These are phyloP conservation scores for Matsumyia berberina DNA, from an alignment of 2,888 invertebrate species.

Conservation along the genomic window DNA sequence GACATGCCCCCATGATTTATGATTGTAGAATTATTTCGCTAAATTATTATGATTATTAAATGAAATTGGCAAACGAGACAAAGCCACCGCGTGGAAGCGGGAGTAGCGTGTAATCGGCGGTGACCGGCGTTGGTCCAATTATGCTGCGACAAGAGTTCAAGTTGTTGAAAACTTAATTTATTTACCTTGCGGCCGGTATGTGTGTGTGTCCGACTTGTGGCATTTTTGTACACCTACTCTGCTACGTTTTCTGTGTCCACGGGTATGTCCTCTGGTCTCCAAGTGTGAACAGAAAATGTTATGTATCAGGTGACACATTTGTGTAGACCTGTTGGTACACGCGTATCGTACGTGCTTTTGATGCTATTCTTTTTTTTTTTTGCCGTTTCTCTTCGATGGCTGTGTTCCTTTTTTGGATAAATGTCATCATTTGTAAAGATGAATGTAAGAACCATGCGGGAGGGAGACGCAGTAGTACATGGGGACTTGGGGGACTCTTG, in stretches of 20 bases:
- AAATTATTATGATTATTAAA: slow-evolving; percentile 74
- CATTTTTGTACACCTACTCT: slow-evolving; percentile 1
- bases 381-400: neutral
- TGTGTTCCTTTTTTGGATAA: slow-evolving; percentile 38
- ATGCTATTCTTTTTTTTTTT: slow-evolving; percentile 6
- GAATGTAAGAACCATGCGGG: slow-evolving; percentile 38
- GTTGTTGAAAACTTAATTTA: slow-evolving; percentile 73
- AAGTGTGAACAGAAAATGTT: slow-evolving; percentile 4
- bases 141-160: slow-evolving; percentile 56
- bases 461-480: neutral
- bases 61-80: slow-evolving; percentile 58
- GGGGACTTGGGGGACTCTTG: neutral
- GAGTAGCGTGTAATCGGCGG: slow-evolving; percentile 15
- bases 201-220: neutral
- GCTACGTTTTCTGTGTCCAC: neutral
- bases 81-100: neutral
- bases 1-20: slow-evolving; percentile 78
- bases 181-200: slow-evolving; percentile 15
- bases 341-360: slow-evolving; percentile 52
- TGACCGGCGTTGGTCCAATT: slow-evolving; percentile 53
- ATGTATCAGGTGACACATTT: slow-evolving; percentile 52
- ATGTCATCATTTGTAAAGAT: slow-evolving; percentile 58
- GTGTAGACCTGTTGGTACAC: slow-evolving; percentile 47
- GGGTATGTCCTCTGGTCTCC: slow-evolving; percentile 28
- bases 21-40: slow-evolving; percentile 72